These are phyloP conservation scores for Smittia sp. DNA, from an alignment of 2,888 invertebrate species.

Conservation along the genomic window DNA sequence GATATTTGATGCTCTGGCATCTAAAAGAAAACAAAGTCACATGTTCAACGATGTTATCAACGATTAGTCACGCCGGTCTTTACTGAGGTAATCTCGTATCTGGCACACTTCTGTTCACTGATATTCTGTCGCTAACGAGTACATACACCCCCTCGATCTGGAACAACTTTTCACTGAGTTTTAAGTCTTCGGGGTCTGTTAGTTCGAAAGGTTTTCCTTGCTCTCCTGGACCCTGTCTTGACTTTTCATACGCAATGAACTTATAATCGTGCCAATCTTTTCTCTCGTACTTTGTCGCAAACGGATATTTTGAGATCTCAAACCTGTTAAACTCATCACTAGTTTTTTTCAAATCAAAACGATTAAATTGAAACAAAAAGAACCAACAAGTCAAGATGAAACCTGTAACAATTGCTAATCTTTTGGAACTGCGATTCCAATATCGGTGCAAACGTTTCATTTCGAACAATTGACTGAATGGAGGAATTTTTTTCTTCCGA, in stretches of 20 bases:
- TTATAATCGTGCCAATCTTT: conserved; percentile 29
- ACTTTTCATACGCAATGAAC: not conserved
- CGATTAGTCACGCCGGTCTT: not conserved
- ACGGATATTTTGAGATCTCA: conserved; percentile 17
- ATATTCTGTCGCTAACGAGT: conserved; percentile 20
- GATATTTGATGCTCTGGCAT: conserved; percentile 18
- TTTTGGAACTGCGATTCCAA: too few species aligned
- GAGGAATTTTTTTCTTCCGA: too few species aligned
- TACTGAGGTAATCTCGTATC: not conserved
- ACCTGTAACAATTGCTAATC: too few species aligned
- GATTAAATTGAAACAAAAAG: too few species aligned
- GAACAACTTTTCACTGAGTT: not conserved
- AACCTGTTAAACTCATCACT: not conserved
- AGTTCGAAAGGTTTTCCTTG: not conserved
- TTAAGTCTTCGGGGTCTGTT: not conserved
- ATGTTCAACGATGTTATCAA: not conserved
- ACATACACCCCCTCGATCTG: not conserved
- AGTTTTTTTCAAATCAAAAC: not conserved
- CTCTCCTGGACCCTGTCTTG: conserved; percentile 19
- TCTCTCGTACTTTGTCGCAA: conserved; percentile 10
- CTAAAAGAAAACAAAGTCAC: not conserved
- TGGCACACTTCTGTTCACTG: not conserved
- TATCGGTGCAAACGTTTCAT: too few species aligned
- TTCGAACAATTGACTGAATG: too few species aligned
- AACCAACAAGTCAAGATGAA: too few species aligned